Conservation (phyloP, 2,888 invertebrate species). For the Serripes groenlandicus region DNA sequence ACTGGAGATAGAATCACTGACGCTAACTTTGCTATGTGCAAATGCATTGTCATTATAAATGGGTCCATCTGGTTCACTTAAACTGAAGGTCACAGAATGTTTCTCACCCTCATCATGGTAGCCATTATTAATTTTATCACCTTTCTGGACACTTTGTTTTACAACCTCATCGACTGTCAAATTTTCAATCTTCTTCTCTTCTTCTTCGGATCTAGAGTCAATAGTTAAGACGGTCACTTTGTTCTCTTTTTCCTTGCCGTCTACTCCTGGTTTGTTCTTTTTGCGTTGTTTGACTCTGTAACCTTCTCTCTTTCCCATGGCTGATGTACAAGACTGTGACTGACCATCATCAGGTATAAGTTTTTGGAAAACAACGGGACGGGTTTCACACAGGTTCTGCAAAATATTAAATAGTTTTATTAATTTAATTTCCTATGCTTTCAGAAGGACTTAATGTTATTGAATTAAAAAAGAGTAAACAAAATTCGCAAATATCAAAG, state of each 20-base stretch:
- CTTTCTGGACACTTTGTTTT: constrained; percentile 49
- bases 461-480: too few species aligned
- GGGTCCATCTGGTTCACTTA: constrained; percentile 29
- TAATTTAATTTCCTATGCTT: too few species aligned
- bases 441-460: too few species aligned
- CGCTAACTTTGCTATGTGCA: constrained; percentile 64
- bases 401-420: constrained; percentile 19
- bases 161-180: constrained; percentile 77
- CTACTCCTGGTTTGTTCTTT: constrained; percentile 68
- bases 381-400: constrained; percentile 79
- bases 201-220: constrained; percentile 69
- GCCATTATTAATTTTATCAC: constrained; percentile 53
- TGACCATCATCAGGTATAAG: constrained; percentile 60
- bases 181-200: constrained; percentile 71
- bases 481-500: too few species aligned
- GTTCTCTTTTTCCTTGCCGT: constrained; percentile 70
- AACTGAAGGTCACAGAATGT: constrained; percentile 60
- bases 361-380: constrained; percentile 78
- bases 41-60: constrained; percentile 35
- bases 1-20: constrained; percentile 66
- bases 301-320: constrained; percentile 57
- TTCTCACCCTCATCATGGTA: constrained; percentile 54
- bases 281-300: constrained; percentile 78
- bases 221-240: constrained; percentile 77
- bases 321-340: neutral